Conservation (phyloP, 2,888 invertebrate species). For the Eristalinus sepulchralis region DNA sequence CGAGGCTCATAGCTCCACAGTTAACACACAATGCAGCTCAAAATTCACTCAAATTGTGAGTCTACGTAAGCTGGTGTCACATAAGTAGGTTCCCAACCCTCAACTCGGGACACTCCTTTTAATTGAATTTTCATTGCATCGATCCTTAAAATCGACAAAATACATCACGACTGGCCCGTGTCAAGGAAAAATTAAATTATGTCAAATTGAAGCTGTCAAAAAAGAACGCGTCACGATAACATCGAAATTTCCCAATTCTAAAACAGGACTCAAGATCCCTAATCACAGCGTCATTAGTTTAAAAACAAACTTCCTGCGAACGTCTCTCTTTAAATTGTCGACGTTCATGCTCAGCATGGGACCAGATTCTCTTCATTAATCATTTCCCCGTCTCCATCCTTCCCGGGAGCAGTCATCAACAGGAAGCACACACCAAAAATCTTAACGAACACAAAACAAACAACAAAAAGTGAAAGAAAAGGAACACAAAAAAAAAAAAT, state of each 20-base stretch:
- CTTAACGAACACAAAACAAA: slow-evolving; percentile 43
- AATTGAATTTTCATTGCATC: no score
- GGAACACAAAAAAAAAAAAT: neutral
- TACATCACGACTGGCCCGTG: neutral
- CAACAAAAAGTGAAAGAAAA: neutral
- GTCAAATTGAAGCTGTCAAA: neutral
- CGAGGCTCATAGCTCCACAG: no score
- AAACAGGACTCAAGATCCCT: neutral
- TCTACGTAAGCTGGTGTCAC: neutral
- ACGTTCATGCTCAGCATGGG: neutral
- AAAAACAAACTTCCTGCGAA: neutral
- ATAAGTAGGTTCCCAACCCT: no score
- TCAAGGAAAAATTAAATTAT: neutral
- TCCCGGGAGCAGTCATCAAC: neutral
- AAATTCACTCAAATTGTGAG: no score
- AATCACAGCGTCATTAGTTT: neutral
- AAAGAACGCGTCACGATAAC: neutral
- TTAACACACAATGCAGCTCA: no score
- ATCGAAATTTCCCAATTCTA: neutral
- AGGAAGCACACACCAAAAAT: slow-evolving; percentile 31
- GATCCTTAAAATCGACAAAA: neutral
- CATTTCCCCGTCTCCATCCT: neutral
- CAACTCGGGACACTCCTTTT: no score
- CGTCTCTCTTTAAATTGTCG: neutral
- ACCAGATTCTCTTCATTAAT: slow-evolving; percentile 9